phyloP scores from a whole-genome alignment of 2,797 vertebrate species.

The Acanthiza pusilla region DNA sequence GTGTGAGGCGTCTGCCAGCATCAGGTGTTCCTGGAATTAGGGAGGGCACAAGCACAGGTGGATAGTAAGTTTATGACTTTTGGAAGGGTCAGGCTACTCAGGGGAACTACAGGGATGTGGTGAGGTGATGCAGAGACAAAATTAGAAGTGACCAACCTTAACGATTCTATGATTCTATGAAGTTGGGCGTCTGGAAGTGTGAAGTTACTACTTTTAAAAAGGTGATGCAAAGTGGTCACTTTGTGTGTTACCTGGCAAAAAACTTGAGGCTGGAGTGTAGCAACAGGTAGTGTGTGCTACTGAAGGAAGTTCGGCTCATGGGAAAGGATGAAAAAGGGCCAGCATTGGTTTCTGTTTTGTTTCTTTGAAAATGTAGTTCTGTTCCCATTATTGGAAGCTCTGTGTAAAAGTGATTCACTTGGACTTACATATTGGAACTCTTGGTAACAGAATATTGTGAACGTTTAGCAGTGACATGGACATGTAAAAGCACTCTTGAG shows the following conservation, averaged over 20 bases:
- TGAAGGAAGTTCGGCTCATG: neutral
- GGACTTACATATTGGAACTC: neutral
- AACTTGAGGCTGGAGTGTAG: accelerated
- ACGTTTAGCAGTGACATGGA: accelerated
- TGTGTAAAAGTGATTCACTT: neutral
- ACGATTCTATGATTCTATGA: accelerated
- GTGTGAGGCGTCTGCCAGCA: accelerated
- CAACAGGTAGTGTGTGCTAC: accelerated
- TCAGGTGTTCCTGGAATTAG: neutral
- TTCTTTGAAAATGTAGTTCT: accelerated
- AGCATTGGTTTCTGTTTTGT: accelerated
- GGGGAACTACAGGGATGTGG: neutral
- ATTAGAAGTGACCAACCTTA: no score
- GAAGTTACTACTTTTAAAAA: accelerated
- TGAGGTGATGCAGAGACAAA: neutral
- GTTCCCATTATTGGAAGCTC: accelerated
- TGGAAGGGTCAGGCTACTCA: neutral
- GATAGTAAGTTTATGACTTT: neutral
- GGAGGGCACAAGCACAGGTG: accelerated
- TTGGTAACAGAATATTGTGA: no score
- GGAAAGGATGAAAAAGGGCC: accelerated
- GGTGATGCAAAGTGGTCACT: accelerated
- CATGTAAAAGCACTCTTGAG: neutral
- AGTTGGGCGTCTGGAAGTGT: accelerated
- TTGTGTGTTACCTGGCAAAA: neutral